Evolutionary conservation across 2,797 vertebrate genomes (phyloP), one percentile per base, ranked within the genome.

Genomic region (Manis pentadactyla): DNA sequence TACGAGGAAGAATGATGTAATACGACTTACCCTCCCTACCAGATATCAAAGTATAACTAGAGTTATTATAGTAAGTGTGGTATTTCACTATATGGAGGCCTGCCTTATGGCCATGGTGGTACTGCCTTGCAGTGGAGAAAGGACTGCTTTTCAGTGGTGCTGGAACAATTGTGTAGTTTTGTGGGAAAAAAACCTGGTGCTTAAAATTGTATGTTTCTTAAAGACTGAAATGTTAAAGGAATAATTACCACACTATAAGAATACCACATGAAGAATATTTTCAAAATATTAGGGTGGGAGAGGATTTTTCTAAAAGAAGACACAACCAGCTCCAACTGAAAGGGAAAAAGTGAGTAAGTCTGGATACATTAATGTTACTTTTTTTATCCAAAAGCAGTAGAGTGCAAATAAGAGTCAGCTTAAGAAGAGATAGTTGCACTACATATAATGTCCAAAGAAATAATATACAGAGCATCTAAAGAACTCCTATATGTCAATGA

Each of bases 221-320:
- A 81, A 82, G 19, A 90, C 53, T 21, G 51, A 89, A 63, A 75
- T 49, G 14, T 57, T 42, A 63, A 87, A 51, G 42, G 8, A 27
- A 51, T 55, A 89, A n/a, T 34, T 46, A 68, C 3, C 15, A 71
- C 2, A 55, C 12, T 82, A n/a, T 49, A 66, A 84, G 34, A 68
- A 63, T 25, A 71, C 34, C 68, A 31, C 29, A 21, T 39, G 34
- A 21, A 88, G 9, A 91, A 29, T 29, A 77, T 63, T 53, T 87
- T 82, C 34, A 75, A 74, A 90, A 90, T 85, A 89, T 8, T 69
- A 53, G 13, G 59, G 5, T 64, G 63, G 19, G 27, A 88, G 57
- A 87, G n/a, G 34, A 42, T 13, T 92, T 94, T 91, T 93, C 66
- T 57, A 49, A 91, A 87, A 55, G 78, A 49, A 88, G 88, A 59